Evolutionary conservation across 2,888 invertebrate species (phyloP).

Genomic region (Marronus borbonicus): DNA sequence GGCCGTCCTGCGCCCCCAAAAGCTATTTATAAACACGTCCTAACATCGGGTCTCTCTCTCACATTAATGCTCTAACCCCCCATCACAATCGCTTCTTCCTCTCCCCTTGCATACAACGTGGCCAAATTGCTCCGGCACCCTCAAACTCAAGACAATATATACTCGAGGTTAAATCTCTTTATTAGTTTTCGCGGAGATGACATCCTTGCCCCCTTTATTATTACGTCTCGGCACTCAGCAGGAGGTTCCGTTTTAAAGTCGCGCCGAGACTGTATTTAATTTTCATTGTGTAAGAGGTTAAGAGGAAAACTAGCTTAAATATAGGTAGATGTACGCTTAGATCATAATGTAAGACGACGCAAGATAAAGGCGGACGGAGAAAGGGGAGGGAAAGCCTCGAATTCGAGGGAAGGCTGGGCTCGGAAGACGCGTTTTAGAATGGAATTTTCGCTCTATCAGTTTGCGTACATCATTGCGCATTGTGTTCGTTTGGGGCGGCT

Average conservation of each 20-base stretch:
- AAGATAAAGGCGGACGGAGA: too few species aligned
- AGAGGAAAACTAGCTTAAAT: constrained; percentile 11
- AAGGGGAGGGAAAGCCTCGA: neutral
- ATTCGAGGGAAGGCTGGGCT: neutral
- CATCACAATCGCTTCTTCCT: too few species aligned
- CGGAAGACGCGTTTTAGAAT: too few species aligned
- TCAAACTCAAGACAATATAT: constrained; percentile 34
- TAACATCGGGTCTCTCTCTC: too few species aligned
- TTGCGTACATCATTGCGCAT: neutral
- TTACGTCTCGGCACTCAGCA: constrained; percentile 31
- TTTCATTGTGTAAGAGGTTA: constrained; percentile 35
- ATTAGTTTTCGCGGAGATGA: constrained; percentile 44
- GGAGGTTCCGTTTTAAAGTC: constrained; percentile 27
- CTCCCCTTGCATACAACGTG: too few species aligned
- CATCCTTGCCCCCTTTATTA: constrained; percentile 39
- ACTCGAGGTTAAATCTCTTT: constrained; percentile 43
- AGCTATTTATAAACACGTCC: too few species aligned
- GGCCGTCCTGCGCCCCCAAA: too few species aligned
- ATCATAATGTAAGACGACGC: constrained; percentile 12
- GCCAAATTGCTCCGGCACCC: constrained; percentile 34
- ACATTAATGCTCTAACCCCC: too few species aligned
- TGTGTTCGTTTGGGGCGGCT: neutral
- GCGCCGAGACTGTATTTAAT: constrained; percentile 39
- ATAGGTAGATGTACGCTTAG: constrained; percentile 2
- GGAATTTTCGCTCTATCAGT: neutral